Evolutionary conservation across 2,797 vertebrate species (phyloP).

Genomic region (Sebastes diaconus): DNA sequence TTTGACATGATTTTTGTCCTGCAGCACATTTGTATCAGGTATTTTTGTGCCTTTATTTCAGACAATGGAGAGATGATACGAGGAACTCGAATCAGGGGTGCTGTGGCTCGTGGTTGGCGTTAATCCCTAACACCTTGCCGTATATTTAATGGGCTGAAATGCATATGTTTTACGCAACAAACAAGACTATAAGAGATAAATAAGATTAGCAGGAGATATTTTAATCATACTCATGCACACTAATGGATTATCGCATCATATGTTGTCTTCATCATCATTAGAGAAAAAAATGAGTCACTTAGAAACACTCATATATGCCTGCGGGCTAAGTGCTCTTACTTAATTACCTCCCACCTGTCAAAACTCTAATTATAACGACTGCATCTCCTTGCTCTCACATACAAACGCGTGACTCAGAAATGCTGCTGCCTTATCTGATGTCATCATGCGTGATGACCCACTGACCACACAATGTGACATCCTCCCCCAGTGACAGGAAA

Average conservation of each 20-base stretch:
- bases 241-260: conserved; percentile 27
- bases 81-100: background rate
- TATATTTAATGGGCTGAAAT: background rate
- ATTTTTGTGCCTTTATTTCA: background rate
- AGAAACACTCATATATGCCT: conserved; percentile 29
- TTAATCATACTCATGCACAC: background rate
- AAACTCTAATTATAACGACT: conserved; percentile 11
- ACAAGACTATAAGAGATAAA: background rate
- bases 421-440: background rate
- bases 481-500: conserved; percentile 33
- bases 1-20: background rate
- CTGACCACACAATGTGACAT: conserved; percentile 29
- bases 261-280: conserved; percentile 46
- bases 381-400: background rate
- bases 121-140: background rate
- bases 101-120: background rate
- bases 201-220: background rate
- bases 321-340: conserved; percentile 20
- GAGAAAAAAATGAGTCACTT: conserved; percentile 40
- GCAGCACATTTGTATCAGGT: background rate
- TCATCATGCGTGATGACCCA: conserved; percentile 25
- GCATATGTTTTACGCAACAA: background rate
- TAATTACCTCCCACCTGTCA: conserved; percentile 58
- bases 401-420: conserved; percentile 1
- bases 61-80: background rate